phyloP scores from a whole-genome alignment of 2,797 vertebrate genomes.

The Odontamblyopus rebecca region DNA sequence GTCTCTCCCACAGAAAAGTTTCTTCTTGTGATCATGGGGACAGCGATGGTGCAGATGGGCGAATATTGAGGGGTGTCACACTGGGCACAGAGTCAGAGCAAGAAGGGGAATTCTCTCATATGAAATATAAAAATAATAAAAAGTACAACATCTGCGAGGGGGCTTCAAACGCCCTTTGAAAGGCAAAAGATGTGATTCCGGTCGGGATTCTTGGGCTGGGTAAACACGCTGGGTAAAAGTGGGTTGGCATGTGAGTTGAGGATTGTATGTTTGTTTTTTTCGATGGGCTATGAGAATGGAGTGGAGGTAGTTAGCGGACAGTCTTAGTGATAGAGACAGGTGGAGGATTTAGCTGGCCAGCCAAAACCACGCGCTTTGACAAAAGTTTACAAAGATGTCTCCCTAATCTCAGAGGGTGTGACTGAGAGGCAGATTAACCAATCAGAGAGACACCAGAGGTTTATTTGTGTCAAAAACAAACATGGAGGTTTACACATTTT shows the following conservation, averaged over 20 bases:
- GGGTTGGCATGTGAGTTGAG: conserved; percentile 21
- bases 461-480: too few species aligned
- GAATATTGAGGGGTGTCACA: conserved; percentile 48
- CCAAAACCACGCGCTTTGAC: too few species aligned
- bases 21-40: conserved; percentile 60
- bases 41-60: conserved; percentile 41
- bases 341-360: too few species aligned
- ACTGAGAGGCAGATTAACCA: too few species aligned
- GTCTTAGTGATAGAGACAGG: conserved; percentile 15
- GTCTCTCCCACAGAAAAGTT: conserved; percentile 56
- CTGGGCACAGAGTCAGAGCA: conserved; percentile 56
- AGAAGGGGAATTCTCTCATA: conserved; percentile 44
- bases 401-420: too few species aligned
- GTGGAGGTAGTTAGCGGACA: conserved; percentile 36
- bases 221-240: conserved; percentile 69
- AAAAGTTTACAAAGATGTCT: too few species aligned
- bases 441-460: too few species aligned
- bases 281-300: conserved; percentile 1
- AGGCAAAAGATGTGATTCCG: conserved; percentile 62
- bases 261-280: conserved; percentile 27
- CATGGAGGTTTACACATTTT: too few species aligned
- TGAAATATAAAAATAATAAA: conserved; percentile 51
- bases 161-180: conserved; percentile 74
- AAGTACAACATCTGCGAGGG: conserved; percentile 65
- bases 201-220: conserved; percentile 67